Base-by-base conservation (phyloP, 2,888 invertebrate species). In the Drosophila melanosoma region DNA sequence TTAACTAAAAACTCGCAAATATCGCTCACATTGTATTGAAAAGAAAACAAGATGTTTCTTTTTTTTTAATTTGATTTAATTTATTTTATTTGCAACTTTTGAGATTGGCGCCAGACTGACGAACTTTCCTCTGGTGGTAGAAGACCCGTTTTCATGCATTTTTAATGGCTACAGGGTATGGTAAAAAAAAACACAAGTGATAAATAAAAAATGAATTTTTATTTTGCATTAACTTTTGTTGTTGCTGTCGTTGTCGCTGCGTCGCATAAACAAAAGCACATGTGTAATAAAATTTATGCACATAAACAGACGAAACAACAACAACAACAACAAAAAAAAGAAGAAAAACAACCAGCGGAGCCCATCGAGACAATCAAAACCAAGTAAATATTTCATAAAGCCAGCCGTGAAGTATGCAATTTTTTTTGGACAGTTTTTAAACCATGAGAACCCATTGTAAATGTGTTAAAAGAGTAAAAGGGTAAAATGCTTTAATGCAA, bases 251-350 rank as follows among this genome's bases (percentile, higher is more conserved):
- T 38, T 76, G 68, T 58, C 49, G 59, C 32, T 64, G 68, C 61
- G 71, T 54, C 65, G 83, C 89, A 84, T 88, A 83, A 84, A 86
- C 83, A 88, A 89, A 71, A 75, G 87, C 84, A 87, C 79, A 89
- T 83, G 79, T 79, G 89, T 84, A 82, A 89, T 89, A 83, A 87
- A 89, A 89, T 87, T 63, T 89, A 82, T 85, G 87, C 89, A 85
- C 81, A 83, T 80, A 88, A 88, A 85, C 74, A 81, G 65, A 67
- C 65, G 56, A 57, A 64, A 59, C 66, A 69, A 61, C 67, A 56
- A 58, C 26, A 66, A 36, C 38, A 56, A 53, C 71, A n/a, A n/a
- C n/a, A 72, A 53, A 56, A 73, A 45, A 63, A 69, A 52, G 48
- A 26, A 29, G 1, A 29, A 29, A 6, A 29, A 29, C 6, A 29